Conservation (phyloP, 2,888 invertebrate genomes). For the Lasioglossum pauxillum region DNA sequence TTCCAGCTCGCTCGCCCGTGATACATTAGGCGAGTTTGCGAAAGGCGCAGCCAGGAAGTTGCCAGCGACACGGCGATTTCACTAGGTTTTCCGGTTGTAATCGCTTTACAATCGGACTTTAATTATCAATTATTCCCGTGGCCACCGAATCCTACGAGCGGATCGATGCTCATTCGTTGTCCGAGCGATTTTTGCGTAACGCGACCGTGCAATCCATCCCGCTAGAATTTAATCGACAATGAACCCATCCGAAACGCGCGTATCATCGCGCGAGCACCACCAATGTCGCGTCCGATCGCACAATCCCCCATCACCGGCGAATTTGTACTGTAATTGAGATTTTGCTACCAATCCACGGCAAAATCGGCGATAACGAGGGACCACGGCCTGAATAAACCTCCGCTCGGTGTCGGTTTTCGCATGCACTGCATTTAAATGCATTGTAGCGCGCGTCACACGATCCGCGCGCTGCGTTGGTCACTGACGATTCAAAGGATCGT, state of each 20-base stretch:
- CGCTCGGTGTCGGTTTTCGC: not conserved
- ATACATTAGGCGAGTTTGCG: not conserved
- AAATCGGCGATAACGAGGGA: slow-evolving; percentile 19
- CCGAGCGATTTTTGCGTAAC: not conserved
- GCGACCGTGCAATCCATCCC: not conserved
- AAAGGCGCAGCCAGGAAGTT: not conserved
- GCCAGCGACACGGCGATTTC: not conserved
- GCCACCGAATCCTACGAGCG: not conserved
- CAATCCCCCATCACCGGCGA: not conserved
- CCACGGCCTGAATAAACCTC: not conserved
- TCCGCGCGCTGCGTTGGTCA: not conserved
- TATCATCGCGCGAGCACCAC: not conserved
- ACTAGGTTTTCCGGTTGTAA: not conserved
- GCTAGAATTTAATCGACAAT: not conserved
- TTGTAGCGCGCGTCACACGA: not conserved
- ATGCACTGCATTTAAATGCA: not conserved
- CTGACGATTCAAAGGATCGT: not conserved
- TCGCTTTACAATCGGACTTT: not conserved
- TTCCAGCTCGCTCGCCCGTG: not conserved
- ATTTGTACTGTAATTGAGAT: slow-evolving; percentile 38
- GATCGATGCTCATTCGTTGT: slow-evolving; percentile 11
- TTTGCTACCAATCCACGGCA: slow-evolving; percentile 12
- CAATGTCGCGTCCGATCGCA: not conserved
- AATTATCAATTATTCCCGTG: slow-evolving; percentile 9
- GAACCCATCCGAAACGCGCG: slow-evolving; percentile 3